phyloP scores from a whole-genome alignment of 35 echinoderm and acorn worm genomes.

The Nesometra sesokonis region DNA sequence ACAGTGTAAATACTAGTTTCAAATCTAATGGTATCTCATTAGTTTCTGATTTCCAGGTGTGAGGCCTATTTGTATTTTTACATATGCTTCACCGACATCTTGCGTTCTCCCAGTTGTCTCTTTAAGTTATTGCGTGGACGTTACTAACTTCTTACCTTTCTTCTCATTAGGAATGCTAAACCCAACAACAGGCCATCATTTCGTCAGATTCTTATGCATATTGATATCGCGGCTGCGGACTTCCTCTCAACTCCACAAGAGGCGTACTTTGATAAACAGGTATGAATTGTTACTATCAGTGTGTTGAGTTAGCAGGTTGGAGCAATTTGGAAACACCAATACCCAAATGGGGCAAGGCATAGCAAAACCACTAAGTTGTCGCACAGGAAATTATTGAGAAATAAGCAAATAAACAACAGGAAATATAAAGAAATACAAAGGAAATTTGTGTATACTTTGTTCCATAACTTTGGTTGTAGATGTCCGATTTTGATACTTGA shows the following conservation, averaged over 20 bases:
- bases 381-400: too few species aligned
- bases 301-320: too few species aligned
- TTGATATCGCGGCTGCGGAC: constrained; percentile 92
- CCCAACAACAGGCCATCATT: constrained; percentile 94
- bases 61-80: background rate
- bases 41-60: background rate
- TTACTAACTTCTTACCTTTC: background rate
- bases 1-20: background rate
- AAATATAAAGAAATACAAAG: too few species aligned
- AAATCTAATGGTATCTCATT: background rate
- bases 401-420: too few species aligned
- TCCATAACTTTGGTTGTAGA: too few species aligned
- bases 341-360: too few species aligned
- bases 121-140: background rate
- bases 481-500: too few species aligned
- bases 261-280: constrained; percentile 99
- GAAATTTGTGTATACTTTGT: too few species aligned
- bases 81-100: background rate
- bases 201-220: constrained; percentile 92
- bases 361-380: too few species aligned
- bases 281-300: too few species aligned
- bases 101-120: background rate
- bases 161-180: constrained; percentile 62
- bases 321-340: too few species aligned
- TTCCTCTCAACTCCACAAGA: constrained; percentile 95